phyloP scores from a whole-genome alignment of 2,888 invertebrate genomes.

The Argyra leucocephala region DNA sequence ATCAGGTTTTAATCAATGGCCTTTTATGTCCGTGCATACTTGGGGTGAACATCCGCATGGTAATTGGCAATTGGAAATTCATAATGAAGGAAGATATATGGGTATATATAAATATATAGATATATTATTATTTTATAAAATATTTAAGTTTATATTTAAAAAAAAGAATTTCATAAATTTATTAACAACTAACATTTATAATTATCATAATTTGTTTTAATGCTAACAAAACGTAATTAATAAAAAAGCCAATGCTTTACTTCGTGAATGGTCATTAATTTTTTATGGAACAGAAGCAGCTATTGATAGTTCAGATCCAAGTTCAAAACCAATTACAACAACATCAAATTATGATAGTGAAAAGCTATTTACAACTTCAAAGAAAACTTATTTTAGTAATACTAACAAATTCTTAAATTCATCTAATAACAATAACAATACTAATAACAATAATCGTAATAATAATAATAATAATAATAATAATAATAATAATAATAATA shows the following conservation, averaged over 20 bases:
- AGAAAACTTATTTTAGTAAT: neutral
- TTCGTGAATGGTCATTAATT: constrained; percentile 88
- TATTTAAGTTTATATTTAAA: constrained; percentile 13
- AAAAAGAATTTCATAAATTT: neutral
- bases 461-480: neutral
- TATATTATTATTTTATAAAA: neutral
- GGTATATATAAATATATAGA: constrained; percentile 47
- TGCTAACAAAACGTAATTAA: neutral
- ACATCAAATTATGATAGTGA: constrained; percentile 33
- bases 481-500: neutral
- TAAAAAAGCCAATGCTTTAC: constrained; percentile 65
- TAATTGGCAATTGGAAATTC: constrained; percentile 89
- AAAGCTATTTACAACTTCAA: constrained; percentile 16
- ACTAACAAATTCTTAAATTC: neutral
- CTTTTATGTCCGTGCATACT: constrained; percentile 98
- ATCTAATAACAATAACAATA: neutral
- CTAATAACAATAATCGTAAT: neutral
- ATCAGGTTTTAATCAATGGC: constrained; percentile 93
- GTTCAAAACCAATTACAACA: constrained; percentile 41
- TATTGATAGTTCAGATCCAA: constrained; percentile 54
- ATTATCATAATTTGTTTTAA: neutral
- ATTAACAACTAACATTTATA: neutral
- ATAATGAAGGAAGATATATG: constrained; percentile 83
- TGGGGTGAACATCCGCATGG: constrained; percentile 97
- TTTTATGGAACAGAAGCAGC: constrained; percentile 74